Conservation (phyloP, 2,113 vertebrate species). For the Plecturocebus donacophilus region DNA sequence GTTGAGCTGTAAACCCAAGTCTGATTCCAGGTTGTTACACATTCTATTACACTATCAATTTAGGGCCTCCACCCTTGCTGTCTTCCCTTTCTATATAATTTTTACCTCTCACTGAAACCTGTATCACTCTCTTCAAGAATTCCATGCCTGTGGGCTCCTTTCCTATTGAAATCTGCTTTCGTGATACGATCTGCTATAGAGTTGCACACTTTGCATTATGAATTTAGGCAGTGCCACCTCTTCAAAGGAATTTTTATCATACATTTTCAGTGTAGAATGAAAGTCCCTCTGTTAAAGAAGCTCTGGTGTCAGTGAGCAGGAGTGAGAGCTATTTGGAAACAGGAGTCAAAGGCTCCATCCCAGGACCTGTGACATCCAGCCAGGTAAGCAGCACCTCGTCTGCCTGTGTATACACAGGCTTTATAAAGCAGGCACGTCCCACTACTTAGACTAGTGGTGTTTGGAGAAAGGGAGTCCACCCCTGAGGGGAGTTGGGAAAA, state of each 20-base stretch:
- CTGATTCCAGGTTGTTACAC: background rate
- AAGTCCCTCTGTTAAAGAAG: background rate
- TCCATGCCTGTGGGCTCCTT: background rate
- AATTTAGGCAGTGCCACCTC: slow-evolving; percentile 27
- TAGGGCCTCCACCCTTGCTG: background rate
- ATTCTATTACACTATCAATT: background rate
- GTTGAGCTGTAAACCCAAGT: background rate
- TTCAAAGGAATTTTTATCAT: slow-evolving; percentile 23
- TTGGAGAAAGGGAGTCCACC: background rate
- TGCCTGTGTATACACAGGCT: background rate
- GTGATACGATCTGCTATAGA: background rate
- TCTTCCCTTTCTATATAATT: background rate
- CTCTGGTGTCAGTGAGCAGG: background rate
- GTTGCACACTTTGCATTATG: background rate
- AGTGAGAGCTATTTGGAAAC: background rate
- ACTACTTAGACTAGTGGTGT: slow-evolving; percentile 21
- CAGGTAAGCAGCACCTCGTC: background rate
- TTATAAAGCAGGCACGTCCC: background rate
- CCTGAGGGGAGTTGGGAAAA: slow-evolving; percentile 8
- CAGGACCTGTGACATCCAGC: background rate
- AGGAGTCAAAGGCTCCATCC: background rate
- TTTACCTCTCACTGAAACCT: background rate
- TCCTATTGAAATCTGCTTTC: background rate
- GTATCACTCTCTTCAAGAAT: slow-evolving; percentile 12
- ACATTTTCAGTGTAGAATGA: background rate